Evolutionary conservation across 23 tunicate species (phyloP).

Genomic region (Trididemnum nubilum): DNA sequence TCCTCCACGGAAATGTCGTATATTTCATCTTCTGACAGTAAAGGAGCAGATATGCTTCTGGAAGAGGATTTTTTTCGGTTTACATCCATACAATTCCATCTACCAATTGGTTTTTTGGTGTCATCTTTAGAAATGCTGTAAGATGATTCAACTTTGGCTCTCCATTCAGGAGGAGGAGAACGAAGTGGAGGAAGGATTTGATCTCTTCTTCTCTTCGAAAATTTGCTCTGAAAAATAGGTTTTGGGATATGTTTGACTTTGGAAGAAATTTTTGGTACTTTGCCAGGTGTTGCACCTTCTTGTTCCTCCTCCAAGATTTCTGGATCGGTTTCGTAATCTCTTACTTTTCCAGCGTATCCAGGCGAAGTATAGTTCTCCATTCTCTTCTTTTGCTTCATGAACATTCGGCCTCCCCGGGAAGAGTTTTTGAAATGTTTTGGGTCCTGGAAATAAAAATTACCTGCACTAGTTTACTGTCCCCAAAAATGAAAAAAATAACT

Average conservation of each 20-base stretch:
- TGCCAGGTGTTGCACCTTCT: constrained; percentile 39
- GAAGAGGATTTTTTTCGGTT: background rate
- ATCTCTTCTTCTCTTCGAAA: constrained; percentile 17
- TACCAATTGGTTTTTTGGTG: background rate
- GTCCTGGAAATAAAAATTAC: constrained; percentile 7
- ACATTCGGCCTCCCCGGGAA: constrained; percentile 74
- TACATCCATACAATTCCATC: constrained; percentile 18
- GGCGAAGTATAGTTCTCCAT: constrained; percentile 56
- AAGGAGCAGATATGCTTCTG: constrained; percentile 55
- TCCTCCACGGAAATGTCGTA: background rate
- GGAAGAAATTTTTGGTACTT: constrained; percentile 34
- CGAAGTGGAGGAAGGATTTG: constrained; percentile 21
- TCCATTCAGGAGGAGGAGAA: constrained; percentile 66
- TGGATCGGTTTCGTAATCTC: background rate
- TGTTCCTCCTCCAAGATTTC: background rate
- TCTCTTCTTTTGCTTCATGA: constrained; percentile 70
- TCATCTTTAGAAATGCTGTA: constrained; percentile 6
- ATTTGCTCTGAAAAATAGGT: background rate
- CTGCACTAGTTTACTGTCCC: no score
- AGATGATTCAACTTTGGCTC: constrained; percentile 68
- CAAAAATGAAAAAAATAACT: no score
- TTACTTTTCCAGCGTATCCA: constrained; percentile 10
- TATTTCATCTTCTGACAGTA: background rate
- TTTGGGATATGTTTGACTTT: constrained; percentile 47
- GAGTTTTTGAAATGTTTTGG: constrained; percentile 26